A percentile compares a stretch with the other conserved stretches of the same genome.
phyloP scores from a whole-genome alignment of 2,113 vertebrate species.

The Muntiacus muntjak region DNA sequence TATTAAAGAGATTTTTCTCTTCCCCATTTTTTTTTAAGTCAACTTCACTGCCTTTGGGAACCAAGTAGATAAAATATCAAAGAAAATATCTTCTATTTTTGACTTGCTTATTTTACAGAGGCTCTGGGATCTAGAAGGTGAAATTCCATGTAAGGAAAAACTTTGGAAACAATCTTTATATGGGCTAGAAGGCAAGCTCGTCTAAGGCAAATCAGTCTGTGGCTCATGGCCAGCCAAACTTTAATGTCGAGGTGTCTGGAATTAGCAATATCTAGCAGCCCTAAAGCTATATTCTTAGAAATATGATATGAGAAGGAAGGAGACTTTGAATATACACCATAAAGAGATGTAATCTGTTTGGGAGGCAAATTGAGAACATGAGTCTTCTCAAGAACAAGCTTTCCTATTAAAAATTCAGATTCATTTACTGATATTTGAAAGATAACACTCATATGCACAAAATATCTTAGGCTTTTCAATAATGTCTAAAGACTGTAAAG shows the following conservation, averaged over 20 bases:
- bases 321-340: background rate
- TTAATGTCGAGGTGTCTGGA: background rate
- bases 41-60: constrained; percentile 10
- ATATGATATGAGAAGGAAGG: background rate
- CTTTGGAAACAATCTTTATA: background rate
- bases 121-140: background rate
- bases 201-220: background rate
- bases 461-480: background rate
- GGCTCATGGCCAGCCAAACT: background rate
- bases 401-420: background rate
- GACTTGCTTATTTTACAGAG: constrained; percentile 40
- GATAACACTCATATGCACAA: background rate
- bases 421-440: background rate
- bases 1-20: constrained; percentile 19
- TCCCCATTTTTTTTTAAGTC: background rate
- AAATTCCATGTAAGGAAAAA: background rate
- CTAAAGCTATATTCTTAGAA: background rate
- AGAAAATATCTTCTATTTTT: constrained; percentile 25
- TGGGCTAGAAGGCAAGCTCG: background rate
- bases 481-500: background rate
- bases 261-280: background rate
- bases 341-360: background rate
- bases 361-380: background rate
- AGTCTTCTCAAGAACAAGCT: background rate
- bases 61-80: background rate